A percentile compares a stretch with the other conserved stretches of the same genome.
Evolutionary conservation across 2,113 vertebrate species (phyloP).

Genomic region (Actenoides hombroni): DNA sequence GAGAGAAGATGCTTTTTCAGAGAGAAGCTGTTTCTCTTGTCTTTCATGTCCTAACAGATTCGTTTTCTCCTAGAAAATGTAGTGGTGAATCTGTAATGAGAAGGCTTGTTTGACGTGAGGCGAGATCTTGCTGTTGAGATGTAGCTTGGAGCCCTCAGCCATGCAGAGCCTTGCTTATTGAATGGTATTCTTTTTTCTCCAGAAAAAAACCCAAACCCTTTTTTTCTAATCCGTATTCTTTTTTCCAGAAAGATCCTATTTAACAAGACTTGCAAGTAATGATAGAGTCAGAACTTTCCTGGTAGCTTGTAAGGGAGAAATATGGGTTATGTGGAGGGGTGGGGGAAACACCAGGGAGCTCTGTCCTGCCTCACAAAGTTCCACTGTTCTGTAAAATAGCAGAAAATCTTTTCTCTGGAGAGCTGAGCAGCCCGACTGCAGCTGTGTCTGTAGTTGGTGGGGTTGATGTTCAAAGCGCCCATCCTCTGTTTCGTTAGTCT

Average conservation of each 20-base stretch:
- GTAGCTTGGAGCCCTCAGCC: background rate
- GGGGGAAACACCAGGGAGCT: background rate
- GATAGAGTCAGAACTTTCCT: background rate
- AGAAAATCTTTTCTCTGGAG: accelerated
- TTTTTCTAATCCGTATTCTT: accelerated
- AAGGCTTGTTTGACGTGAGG: background rate
- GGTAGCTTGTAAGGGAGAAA: no score
- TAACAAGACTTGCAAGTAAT: background rate
- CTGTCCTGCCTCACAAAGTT: background rate
- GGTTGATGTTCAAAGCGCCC: background rate
- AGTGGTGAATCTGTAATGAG: background rate
- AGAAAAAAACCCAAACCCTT: background rate
- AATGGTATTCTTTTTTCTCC: no score
- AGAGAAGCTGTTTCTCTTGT: background rate
- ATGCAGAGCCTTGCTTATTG: background rate
- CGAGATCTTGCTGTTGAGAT: background rate
- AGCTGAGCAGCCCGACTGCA: no score
- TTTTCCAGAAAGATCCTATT: background rate
- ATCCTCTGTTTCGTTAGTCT: conserved; percentile 72
- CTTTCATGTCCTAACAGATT: background rate
- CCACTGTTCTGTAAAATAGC: accelerated
- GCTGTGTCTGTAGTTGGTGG: background rate
- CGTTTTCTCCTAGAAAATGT: background rate
- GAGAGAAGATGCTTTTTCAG: background rate
- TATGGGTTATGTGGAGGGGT: background rate